A percentile compares a stretch with the other conserved stretches of the same genome.
Evolutionary conservation across 2,113 vertebrate genomes (phyloP).

Genomic region (Catagonus wagneri): DNA sequence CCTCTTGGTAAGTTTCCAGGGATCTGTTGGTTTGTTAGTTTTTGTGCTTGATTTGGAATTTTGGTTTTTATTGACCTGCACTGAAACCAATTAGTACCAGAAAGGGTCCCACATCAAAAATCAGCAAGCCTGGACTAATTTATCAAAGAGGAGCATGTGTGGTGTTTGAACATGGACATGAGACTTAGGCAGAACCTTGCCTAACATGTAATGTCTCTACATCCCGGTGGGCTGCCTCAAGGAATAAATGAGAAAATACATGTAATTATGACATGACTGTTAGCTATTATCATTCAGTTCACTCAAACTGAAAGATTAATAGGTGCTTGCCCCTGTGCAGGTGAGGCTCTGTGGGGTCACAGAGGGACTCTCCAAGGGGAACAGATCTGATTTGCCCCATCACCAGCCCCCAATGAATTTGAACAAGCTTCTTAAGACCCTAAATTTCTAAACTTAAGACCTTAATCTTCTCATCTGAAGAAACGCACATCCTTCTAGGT

Average conservation of each 20-base stretch:
- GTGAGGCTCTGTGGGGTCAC: background rate
- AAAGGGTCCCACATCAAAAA: background rate
- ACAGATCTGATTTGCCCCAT: background rate
- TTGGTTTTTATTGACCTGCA: background rate
- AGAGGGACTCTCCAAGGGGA: background rate
- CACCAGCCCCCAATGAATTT: background rate
- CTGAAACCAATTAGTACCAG: background rate
- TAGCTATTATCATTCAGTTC: background rate
- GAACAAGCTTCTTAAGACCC: background rate
- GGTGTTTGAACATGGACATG: background rate
- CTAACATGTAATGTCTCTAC: background rate
- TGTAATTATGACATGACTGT: background rate
- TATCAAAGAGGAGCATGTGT: background rate
- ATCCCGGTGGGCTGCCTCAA: background rate
- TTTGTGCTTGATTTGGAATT: slow-evolving; percentile 4
- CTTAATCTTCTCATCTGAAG: background rate
- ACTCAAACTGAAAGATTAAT: background rate
- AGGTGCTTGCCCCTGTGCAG: background rate
- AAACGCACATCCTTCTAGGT: background rate
- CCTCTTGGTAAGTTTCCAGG: background rate
- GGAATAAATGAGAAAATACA: background rate
- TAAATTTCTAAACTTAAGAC: background rate
- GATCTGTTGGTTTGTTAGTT: background rate
- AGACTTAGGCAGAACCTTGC: background rate
- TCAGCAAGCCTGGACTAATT: slow-evolving; percentile 18